These are phyloP conservation scores for Xanthorhoe designata DNA, from an alignment of 2,888 invertebrate genomes.

Conservation along the genomic window DNA sequence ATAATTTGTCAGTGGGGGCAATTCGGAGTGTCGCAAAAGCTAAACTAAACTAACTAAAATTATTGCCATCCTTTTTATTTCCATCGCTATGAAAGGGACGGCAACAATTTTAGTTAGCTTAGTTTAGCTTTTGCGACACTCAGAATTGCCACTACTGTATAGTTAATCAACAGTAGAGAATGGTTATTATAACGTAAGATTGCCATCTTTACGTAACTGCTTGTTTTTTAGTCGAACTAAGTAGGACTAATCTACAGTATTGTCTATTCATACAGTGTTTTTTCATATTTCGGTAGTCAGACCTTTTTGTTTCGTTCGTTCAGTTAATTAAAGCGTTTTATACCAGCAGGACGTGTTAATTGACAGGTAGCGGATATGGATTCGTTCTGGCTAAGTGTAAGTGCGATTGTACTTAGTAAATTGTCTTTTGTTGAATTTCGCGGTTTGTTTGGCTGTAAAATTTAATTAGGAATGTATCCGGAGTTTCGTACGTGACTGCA, in stretches of 20 bases:
- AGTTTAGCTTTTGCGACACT: too few relatives aligned
- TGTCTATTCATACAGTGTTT: conserved; percentile 43
- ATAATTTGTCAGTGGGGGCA: too few relatives aligned
- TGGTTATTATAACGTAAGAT: neutral
- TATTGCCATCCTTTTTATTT: too few relatives aligned
- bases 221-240: neutral
- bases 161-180: too few relatives aligned
- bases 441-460: conserved; percentile 20
- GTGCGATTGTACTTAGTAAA: conserved; percentile 45
- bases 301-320: conserved; percentile 68
- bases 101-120: too few relatives aligned
- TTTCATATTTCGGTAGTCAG: conserved; percentile 56
- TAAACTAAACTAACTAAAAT: too few relatives aligned
- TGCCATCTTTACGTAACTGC: neutral
- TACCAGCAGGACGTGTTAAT: conserved; percentile 70
- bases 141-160: too few relatives aligned
- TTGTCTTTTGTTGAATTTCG: conserved; percentile 29
- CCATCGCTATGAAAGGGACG: too few relatives aligned
- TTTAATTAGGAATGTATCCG: conserved; percentile 15
- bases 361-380: conserved; percentile 69
- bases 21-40: too few relatives aligned
- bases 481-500: neutral
- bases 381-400: conserved; percentile 60
- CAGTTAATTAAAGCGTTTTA: conserved; percentile 75
- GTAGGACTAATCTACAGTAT: conserved; percentile 39